Percentiles rank a stretch among this genome's conserved stretches.
Conservation (phyloP, 2,797 vertebrate species). For the Austrolebias charrua region DNA sequence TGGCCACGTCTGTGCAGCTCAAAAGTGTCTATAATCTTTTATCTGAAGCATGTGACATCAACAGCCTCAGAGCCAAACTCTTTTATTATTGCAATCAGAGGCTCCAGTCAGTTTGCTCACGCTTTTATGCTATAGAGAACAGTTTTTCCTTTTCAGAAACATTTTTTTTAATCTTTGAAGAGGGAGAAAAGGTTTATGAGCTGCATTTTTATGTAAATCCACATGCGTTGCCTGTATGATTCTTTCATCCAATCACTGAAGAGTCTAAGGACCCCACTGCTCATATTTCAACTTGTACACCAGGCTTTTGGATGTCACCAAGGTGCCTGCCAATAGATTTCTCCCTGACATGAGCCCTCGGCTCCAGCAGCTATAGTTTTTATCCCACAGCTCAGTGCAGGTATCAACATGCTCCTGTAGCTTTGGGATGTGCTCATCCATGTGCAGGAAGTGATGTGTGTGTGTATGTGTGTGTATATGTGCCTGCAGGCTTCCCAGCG, state of each 20-base stretch:
- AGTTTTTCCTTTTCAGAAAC: conserved; percentile 20
- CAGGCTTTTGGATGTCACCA: conserved; percentile 60
- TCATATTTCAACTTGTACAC: conserved; percentile 1
- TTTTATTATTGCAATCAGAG: conserved; percentile 61
- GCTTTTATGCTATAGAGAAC: conserved; percentile 24
- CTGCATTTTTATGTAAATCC: neutral
- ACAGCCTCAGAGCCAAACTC: conserved; percentile 59
- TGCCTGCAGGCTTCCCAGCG: conserved; percentile 90
- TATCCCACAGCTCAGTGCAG: conserved; percentile 58
- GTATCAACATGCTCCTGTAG: conserved; percentile 61
- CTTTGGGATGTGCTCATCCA: conserved; percentile 64
- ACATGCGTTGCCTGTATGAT: neutral
- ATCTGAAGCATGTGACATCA: conserved; percentile 64
- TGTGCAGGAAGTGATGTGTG: conserved; percentile 66
- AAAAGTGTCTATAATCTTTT: conserved; percentile 70
- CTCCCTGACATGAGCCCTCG: conserved; percentile 55
- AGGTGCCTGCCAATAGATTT: conserved; percentile 64
- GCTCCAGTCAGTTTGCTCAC: conserved; percentile 50
- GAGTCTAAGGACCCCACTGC: neutral
- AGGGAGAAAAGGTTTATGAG: no score
- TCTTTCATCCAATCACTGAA: neutral
- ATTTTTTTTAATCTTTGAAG: neutral
- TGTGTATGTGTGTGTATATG: conserved; percentile 67
- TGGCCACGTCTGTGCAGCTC: conserved; percentile 63
- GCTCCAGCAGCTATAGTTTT: conserved; percentile 64